These are phyloP conservation scores for Andrena bucephala DNA, from an alignment of 2,888 invertebrate species.

Conservation along the genomic window DNA sequence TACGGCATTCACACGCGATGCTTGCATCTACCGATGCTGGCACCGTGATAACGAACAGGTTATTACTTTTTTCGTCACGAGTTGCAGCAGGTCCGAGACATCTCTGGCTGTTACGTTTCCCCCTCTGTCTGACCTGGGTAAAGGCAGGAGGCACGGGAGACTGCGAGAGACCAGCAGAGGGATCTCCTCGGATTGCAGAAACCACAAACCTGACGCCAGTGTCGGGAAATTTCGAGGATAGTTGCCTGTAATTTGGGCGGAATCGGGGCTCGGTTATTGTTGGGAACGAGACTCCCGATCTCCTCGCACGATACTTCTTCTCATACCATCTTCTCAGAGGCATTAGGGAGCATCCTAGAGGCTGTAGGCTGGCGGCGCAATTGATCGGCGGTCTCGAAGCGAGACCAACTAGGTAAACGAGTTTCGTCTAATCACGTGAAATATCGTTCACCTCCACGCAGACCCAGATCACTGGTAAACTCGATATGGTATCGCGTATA, in stretches of 20 bases:
- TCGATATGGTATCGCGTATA: conserved; percentile 1
- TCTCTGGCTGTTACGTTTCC: not conserved
- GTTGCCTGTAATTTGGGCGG: conserved; percentile 34
- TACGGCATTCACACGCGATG: conserved; percentile 5
- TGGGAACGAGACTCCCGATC: conserved; percentile 2
- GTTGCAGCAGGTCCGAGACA: conserved; percentile 2
- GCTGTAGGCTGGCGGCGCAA: not conserved
- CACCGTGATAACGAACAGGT: conserved; percentile 5
- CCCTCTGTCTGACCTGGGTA: not conserved
- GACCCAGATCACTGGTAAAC: conserved; percentile 25
- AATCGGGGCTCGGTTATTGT: conserved; percentile 1
- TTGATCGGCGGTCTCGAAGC: not conserved
- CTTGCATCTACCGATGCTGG: conserved; percentile 1
- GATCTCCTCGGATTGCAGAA: conserved; percentile 6
- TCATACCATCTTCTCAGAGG: not conserved
- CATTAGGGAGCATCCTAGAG: not conserved
- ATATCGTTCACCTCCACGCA: conserved; percentile 36
- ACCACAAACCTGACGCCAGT: not conserved
- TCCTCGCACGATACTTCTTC: not conserved
- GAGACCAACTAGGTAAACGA: conserved; percentile 33
- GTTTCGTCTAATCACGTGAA: conserved; percentile 36
- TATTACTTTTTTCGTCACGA: conserved; percentile 11
- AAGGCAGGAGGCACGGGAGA: not conserved
- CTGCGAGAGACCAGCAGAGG: no score
- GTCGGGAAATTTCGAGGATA: conserved; percentile 26